phyloP scores from a whole-genome alignment of 2,797 vertebrate species.

The Rhinogobio ventralis region DNA sequence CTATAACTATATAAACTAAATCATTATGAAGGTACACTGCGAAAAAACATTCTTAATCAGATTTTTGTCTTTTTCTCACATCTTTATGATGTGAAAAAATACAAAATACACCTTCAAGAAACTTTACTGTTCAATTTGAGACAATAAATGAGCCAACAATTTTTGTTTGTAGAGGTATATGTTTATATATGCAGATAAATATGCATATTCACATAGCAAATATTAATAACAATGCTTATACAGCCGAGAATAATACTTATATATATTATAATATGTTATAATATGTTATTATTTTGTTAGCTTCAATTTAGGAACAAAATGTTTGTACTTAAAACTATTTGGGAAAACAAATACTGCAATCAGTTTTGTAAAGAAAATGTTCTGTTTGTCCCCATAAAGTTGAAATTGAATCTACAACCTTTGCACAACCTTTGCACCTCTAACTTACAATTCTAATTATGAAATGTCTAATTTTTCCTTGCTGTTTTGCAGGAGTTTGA shows the following conservation, averaged over 20 bases:
- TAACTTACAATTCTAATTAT: neutral
- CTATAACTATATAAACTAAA: neutral
- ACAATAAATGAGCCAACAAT: no score
- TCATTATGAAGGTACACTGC: neutral
- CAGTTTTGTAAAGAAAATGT: neutral
- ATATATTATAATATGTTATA: no score
- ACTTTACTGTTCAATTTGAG: neutral
- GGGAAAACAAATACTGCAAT: neutral
- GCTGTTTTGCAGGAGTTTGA: constrained; percentile 63
- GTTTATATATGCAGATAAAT: no score
- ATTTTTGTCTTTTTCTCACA: neutral
- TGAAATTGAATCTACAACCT: neutral
- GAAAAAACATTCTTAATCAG: neutral
- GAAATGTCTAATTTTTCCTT: neutral
- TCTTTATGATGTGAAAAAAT: neutral
- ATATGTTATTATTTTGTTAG: no score
- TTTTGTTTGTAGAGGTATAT: no score
- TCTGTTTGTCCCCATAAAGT: neutral
- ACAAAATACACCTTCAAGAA: neutral
- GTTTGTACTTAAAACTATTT: neutral
- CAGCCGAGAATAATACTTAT: no score
- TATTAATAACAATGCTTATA: no score
- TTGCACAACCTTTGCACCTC: no score
- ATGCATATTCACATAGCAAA: no score
- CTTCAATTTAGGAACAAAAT: neutral